A percentile compares a stretch with the other conserved stretches of the same genome.
These are phyloP conservation scores for Prunella strophiata DNA, from an alignment of 2,797 vertebrate species.

Conservation along the genomic window DNA sequence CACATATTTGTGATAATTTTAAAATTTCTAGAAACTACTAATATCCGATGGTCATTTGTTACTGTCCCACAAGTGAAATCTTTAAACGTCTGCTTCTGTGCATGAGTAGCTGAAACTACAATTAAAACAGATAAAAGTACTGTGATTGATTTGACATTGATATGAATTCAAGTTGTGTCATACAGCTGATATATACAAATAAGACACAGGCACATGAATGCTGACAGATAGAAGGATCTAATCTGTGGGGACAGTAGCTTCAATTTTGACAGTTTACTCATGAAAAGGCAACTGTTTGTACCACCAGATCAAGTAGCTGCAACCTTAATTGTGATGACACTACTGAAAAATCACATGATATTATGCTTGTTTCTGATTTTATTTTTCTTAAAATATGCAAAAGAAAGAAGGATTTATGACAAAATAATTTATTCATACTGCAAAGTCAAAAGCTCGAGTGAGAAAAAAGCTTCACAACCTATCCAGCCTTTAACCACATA, in stretches of 20 bases:
- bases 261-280: background rate
- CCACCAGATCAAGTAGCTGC: background rate
- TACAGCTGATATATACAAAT: background rate
- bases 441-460: background rate
- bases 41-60: background rate
- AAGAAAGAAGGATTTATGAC: background rate
- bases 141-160: background rate
- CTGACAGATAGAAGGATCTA: background rate
- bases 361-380: background rate
- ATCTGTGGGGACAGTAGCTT: background rate
- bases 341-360: background rate
- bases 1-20: background rate
- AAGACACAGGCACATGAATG: background rate
- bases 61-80: accelerated
- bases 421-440: background rate
- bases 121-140: background rate
- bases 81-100: background rate
- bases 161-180: background rate
- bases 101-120: background rate
- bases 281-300: background rate
- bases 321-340: background rate
- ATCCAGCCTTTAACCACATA: background rate
- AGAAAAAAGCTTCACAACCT: background rate
- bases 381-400: background rate
- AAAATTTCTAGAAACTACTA: background rate